A percentile compares a stretch with the other conserved stretches of the same genome.
These are phyloP conservation scores for Tricholaema leucomelas DNA, from an alignment of 2,113 vertebrate genomes.

Conservation along the genomic window DNA sequence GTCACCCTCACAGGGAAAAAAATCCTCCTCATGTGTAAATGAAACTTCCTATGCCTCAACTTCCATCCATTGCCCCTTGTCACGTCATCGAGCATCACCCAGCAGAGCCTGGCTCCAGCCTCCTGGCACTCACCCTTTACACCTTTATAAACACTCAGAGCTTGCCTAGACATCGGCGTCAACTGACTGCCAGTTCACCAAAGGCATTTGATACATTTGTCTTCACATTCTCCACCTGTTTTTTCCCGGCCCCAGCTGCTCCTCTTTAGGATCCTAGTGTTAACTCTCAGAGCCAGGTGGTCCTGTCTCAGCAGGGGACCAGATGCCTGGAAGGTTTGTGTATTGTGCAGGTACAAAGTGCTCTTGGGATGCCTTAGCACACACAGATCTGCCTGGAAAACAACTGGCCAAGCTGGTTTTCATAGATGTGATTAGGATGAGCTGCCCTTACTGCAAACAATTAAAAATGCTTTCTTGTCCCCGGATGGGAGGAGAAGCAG, in stretches of 20 bases:
- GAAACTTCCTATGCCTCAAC: too few species aligned
- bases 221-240: background rate
- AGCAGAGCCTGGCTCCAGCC: too few species aligned
- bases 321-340: background rate
- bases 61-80: too few species aligned
- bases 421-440: background rate
- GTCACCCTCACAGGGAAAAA: too few species aligned
- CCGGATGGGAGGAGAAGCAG: background rate
- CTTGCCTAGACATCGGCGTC: background rate
- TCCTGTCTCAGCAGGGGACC: background rate
- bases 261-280: background rate
- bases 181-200: background rate
- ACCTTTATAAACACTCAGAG: background rate
- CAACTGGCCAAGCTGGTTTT: background rate
- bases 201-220: background rate
- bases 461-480: background rate
- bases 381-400: background rate
- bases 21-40: too few species aligned
- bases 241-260: background rate
- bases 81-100: too few species aligned
- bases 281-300: background rate
- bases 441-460: background rate
- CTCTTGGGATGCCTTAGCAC: background rate
- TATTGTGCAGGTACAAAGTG: background rate
- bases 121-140: too few species aligned